A percentile compares a stretch with the other conserved stretches of the same genome.
These are phyloP conservation scores for Drosophila orosa DNA, from an alignment of 1,140 invertebrate genomes.

Conservation along the genomic window DNA sequence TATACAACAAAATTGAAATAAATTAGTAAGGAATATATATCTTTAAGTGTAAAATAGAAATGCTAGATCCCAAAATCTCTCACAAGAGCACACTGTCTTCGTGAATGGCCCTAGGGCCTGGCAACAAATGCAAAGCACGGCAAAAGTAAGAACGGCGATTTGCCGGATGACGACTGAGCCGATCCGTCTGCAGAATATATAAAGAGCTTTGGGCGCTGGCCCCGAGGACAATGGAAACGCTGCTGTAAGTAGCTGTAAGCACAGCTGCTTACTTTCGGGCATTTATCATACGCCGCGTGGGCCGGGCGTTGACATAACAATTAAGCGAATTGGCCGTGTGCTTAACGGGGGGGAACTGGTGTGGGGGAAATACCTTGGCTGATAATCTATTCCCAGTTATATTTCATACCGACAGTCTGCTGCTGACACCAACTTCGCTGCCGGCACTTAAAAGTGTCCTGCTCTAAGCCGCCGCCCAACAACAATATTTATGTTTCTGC, in stretches of 20 bases:
- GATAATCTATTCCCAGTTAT: conserved; percentile 51
- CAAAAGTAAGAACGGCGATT: conserved; percentile 45
- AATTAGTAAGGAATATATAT: not conserved
- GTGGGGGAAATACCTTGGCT: conserved; percentile 10
- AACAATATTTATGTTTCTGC: conserved; percentile 42
- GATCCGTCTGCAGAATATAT: conserved; percentile 12
- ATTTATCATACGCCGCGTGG: conserved; percentile 66
- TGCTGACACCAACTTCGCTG: conserved; percentile 25
- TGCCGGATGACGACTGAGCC: conserved; percentile 56
- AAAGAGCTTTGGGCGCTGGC: conserved; percentile 4
- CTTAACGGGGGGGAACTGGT: conserved; percentile 3
- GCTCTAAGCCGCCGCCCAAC: conserved; percentile 3
- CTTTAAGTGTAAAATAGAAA: not conserved
- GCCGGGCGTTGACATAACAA: conserved; percentile 67
- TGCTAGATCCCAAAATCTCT: not conserved
- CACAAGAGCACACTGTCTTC: not conserved
- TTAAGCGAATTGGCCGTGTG: conserved; percentile 63
- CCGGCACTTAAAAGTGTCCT: conserved; percentile 12
- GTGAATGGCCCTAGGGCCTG: not conserved
- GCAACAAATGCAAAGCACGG: conserved; percentile 46
- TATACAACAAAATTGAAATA: too few relatives aligned
- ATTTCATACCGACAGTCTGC: conserved; percentile 45
- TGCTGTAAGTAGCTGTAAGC: conserved; percentile 47
- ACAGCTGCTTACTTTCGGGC: conserved; percentile 45
- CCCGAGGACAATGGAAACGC: conserved; percentile 37